Conservation (phyloP, 2,888 invertebrate genomes). For the Cataglyphis rosenhaueri region DNA sequence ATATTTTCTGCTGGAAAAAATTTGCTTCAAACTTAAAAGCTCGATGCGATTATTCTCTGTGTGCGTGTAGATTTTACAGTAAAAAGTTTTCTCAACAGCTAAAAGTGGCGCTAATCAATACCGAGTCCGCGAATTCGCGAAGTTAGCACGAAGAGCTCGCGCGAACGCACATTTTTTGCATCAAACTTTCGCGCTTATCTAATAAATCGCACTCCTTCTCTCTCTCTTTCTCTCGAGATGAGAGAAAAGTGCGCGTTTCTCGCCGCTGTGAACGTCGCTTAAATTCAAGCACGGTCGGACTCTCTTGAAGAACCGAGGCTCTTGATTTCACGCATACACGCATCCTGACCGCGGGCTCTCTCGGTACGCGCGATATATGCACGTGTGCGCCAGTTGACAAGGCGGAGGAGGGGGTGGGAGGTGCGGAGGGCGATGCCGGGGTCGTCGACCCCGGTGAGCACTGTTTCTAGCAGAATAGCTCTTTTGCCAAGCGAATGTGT, state of each 20-base stretch:
- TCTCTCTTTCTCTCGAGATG: constrained; percentile 7
- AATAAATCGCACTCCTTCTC: not conserved
- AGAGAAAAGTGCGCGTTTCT: constrained; percentile 20
- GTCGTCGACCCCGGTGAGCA: constrained; percentile 78
- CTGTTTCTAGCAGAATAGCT: constrained; percentile 81
- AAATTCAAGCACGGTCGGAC: constrained; percentile 31
- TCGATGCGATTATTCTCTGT: not conserved
- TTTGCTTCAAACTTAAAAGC: not conserved
- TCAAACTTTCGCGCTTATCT: constrained; percentile 18
- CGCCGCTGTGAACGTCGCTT: constrained; percentile 37
- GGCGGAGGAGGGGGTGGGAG: not conserved
- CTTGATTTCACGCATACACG: constrained; percentile 58
- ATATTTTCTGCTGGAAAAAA: not conserved
- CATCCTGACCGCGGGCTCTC: not conserved
- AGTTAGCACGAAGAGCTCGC: not conserved
- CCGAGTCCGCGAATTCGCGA: not conserved
- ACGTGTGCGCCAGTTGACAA: constrained; percentile 27
- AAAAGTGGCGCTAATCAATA: not conserved
- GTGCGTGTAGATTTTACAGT: not conserved
- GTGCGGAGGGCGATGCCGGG: constrained; percentile 55
- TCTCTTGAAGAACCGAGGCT: constrained; percentile 14
- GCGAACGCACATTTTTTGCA: constrained; percentile 15
- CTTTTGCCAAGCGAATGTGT: constrained; percentile 81
- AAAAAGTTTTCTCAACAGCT: constrained; percentile 6
- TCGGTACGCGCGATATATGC: not conserved